phyloP scores from a whole-genome alignment of 2,113 vertebrate genomes.

The Salvelinus namaycush region DNA sequence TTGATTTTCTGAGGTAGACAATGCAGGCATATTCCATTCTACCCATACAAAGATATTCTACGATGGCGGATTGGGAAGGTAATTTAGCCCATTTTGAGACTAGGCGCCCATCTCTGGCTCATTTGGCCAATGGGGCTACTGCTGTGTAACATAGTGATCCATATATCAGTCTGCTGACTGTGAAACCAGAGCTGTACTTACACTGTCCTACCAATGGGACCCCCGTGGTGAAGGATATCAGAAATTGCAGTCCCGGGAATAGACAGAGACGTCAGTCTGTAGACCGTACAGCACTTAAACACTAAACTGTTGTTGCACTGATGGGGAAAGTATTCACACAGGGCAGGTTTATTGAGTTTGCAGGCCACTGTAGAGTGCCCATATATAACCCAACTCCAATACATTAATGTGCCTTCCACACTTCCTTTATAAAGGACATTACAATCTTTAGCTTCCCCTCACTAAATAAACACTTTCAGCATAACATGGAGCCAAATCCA shows the following conservation, averaged over 20 bases:
- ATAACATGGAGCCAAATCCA: constrained; percentile 48
- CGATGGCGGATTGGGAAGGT: constrained; percentile 38
- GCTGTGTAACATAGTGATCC: constrained; percentile 42
- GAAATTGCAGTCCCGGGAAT: constrained; percentile 56
- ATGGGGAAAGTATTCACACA: constrained; percentile 37
- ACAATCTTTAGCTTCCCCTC: constrained; percentile 52
- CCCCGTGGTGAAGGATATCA: constrained; percentile 62
- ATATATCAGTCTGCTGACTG: constrained; percentile 61
- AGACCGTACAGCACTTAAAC: constrained; percentile 38
- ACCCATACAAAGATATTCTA: constrained; percentile 63
- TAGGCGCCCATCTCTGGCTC: constrained; percentile 30
- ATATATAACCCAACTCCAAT: constrained; percentile 38
- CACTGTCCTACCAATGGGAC: constrained; percentile 57
- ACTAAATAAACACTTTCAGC: constrained; percentile 25
- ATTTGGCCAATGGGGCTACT: constrained; percentile 43
- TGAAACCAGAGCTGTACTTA: constrained; percentile 58
- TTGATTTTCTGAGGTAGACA: constrained; percentile 83
- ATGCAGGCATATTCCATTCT: constrained; percentile 77
- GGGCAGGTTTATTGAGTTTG: constrained; percentile 49
- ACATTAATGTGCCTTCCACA: constrained; percentile 43
- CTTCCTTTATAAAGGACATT: constrained; percentile 8
- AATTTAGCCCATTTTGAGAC: constrained; percentile 65
- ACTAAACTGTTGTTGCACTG: constrained; percentile 30
- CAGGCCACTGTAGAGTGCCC: constrained; percentile 39
- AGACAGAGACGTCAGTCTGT: constrained; percentile 65